Evolutionary conservation across 2,113 vertebrate species (phyloP).

Genomic region (Scomber scombrus): DNA sequence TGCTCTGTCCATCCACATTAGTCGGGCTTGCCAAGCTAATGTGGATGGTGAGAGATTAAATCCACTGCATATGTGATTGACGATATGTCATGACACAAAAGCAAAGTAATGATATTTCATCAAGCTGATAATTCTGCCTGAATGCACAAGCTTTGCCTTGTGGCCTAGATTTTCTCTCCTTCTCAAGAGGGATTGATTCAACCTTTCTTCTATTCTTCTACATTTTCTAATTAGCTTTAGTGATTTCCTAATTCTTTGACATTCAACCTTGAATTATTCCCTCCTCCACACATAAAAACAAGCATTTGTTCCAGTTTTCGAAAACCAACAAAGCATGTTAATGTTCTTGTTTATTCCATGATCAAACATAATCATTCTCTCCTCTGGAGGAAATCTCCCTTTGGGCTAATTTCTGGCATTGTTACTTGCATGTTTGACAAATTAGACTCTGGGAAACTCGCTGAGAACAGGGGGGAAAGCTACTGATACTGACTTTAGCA

Average conservation of each 20-base stretch:
- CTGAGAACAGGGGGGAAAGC: constrained; percentile 17
- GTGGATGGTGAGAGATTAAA: constrained; percentile 33
- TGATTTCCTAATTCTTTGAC: constrained; percentile 78
- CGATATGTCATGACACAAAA: constrained; percentile 40
- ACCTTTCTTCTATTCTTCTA: constrained; percentile 75
- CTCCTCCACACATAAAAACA: constrained; percentile 70
- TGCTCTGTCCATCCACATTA: not conserved
- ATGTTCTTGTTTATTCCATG: constrained; percentile 83
- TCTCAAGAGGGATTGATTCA: constrained; percentile 73
- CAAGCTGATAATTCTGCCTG: constrained; percentile 48
- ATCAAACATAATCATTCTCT: constrained; percentile 83
- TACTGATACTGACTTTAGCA: constrained; percentile 64
- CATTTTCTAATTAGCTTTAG: constrained; percentile 77
- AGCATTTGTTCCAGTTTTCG: constrained; percentile 76
- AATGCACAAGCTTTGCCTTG: constrained; percentile 22
- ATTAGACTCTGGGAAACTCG: constrained; percentile 71
- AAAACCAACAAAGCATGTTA: constrained; percentile 81
- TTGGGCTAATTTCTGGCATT: constrained; percentile 77
- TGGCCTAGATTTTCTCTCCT: constrained; percentile 70
- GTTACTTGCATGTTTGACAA: constrained; percentile 79
- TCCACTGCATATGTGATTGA: constrained; percentile 18
- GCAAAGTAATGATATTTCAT: constrained; percentile 64
- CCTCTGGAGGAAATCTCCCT: constrained; percentile 75
- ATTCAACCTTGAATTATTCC: constrained; percentile 83
- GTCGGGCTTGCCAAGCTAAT: not conserved